Evolutionary conservation across 2,888 invertebrate genomes (phyloP).

Genomic region (Polylopha cassiicola): DNA sequence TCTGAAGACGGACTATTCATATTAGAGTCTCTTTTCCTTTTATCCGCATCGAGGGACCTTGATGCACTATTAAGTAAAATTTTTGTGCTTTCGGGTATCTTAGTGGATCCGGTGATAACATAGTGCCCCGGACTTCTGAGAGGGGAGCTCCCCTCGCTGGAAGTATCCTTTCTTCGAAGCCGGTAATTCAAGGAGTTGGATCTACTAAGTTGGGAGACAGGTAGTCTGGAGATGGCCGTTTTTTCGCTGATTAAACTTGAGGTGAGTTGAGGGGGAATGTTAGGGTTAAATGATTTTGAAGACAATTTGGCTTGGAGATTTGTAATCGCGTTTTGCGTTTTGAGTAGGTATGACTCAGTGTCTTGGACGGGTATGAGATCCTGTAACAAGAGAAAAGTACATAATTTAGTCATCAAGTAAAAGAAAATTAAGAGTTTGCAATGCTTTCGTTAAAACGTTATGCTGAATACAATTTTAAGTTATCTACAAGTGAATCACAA

Average conservation of each 20-base stretch:
- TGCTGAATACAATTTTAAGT: too few species aligned
- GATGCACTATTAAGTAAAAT: conserved; percentile 57
- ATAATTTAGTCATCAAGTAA: background rate
- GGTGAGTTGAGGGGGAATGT: conserved; percentile 58
- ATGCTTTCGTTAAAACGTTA: too few species aligned
- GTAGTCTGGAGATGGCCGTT: conserved; percentile 63
- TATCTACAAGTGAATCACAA: too few species aligned
- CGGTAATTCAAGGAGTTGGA: conserved; percentile 72
- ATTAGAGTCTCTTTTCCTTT: conserved; percentile 49
- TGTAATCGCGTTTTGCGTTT: conserved; percentile 79
- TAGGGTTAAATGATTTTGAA: conserved; percentile 44
- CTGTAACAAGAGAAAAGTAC: conserved; percentile 50
- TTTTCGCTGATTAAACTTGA: conserved; percentile 67
- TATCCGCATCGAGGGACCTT: conserved; percentile 60
- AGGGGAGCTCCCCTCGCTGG: conserved; percentile 62
- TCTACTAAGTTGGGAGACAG: conserved; percentile 64
- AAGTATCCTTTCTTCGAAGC: conserved; percentile 56
- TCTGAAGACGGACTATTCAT: conserved; percentile 69
- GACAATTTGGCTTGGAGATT: conserved; percentile 76
- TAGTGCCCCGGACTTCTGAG: conserved; percentile 67
- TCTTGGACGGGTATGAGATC: conserved; percentile 70
- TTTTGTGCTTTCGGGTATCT: conserved; percentile 52
- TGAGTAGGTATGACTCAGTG: conserved; percentile 76
- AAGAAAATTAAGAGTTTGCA: background rate
- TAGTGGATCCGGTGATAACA: conserved; percentile 65